Percentiles rank a stretch among this genome's conserved stretches.
Conservation (phyloP, 2,113 vertebrate genomes). For the Anolis carolinensis region DNA sequence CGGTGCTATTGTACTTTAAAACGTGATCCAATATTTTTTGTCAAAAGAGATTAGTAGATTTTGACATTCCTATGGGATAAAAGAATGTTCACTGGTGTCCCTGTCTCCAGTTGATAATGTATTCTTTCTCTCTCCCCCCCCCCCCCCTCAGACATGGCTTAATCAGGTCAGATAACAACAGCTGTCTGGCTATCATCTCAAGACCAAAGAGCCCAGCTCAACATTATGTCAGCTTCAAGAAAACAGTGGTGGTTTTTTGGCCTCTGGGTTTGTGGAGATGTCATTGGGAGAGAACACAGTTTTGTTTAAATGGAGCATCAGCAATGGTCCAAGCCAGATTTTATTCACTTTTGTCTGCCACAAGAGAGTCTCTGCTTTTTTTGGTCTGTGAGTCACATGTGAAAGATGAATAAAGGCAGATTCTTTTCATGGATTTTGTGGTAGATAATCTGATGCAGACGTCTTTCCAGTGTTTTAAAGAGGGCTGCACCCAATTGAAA, state of each 20-base stretch:
- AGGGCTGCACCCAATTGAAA: neutral
- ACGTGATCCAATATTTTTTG: neutral
- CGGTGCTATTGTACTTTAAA: neutral
- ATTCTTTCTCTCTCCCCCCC: neutral
- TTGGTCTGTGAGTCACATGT: neutral
- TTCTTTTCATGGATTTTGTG: neutral
- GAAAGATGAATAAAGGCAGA: neutral
- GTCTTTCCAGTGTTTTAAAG: neutral
- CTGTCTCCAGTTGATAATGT: neutral
- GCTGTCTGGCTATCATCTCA: neutral
- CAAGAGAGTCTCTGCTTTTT: neutral
- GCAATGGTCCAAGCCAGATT: neutral
- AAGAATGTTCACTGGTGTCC: neutral
- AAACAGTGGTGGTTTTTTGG: neutral
- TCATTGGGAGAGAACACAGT: no score
- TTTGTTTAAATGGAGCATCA: neutral
- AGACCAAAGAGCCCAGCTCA: neutral
- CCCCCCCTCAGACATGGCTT: neutral
- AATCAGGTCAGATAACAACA: slow-evolving; percentile 7
- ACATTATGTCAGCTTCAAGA: neutral
- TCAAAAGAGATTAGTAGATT: slow-evolving; percentile 17
- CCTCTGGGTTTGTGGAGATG: neutral
- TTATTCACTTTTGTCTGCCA: neutral
- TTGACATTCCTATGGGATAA: neutral
- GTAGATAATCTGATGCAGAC: neutral